Evolutionary conservation across 2,113 vertebrate genomes (phyloP).

Genomic region (Chaetodon trifascialis): DNA sequence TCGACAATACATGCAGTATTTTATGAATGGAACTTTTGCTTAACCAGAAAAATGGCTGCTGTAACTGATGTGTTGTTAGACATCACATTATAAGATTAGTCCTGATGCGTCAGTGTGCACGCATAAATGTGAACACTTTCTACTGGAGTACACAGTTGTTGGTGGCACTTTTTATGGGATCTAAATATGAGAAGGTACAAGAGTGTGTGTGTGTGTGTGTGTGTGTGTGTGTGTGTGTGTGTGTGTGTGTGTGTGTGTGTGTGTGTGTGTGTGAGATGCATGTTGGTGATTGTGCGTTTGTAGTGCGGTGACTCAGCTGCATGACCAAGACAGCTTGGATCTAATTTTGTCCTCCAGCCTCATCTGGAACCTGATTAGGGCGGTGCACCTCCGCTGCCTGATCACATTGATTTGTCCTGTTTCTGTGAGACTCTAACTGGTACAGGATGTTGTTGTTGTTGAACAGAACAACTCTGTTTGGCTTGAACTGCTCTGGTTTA

Average conservation of each 20-base stretch:
- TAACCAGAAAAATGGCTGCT: too few species aligned
- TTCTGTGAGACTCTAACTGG: conserved; percentile 59
- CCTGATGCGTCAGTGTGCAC: too few species aligned
- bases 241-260: conserved; percentile 2
- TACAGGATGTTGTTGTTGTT: conserved; percentile 55
- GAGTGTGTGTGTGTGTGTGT: conserved; percentile 4
- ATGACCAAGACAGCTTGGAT: conserved; percentile 58
- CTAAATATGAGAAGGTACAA: conserved; percentile 25
- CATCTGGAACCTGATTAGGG: conserved; percentile 71
- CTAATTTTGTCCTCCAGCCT: conserved; percentile 65
- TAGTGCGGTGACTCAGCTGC: conserved; percentile 66
- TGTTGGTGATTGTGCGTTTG: conserved; percentile 39
- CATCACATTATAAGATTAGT: too few species aligned
- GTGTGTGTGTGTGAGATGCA: conserved; percentile 11
- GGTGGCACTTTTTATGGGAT: background rate
- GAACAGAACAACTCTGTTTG: conserved; percentile 45
- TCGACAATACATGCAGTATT: too few species aligned
- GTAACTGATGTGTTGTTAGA: too few species aligned
- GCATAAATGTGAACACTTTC: background rate
- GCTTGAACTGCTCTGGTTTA: conserved; percentile 26
- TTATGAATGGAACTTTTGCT: too few species aligned
- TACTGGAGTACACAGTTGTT: background rate
- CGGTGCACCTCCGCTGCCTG: conserved; percentile 57
- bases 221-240: background rate
- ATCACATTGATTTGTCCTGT: conserved; percentile 69